Base-by-base conservation (phyloP, 2,113 vertebrate genomes). In the Mystacornis crossleyi region DNA sequence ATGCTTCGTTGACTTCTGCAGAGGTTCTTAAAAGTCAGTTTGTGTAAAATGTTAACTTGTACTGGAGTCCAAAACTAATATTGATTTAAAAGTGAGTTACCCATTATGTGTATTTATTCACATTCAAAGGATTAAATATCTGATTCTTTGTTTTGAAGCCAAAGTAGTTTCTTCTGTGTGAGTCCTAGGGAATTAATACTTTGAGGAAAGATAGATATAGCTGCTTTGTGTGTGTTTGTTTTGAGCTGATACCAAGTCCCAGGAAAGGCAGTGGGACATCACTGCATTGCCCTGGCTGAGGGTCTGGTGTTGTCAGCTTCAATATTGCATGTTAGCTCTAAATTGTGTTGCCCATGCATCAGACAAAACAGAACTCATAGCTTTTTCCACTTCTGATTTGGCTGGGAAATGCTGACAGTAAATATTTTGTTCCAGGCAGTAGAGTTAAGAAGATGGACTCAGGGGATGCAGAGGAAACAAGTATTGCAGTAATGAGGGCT, bases 401-500 rank as follows among this genome's bases (percentile, higher is more conserved):
- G 25, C 60, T 67, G 78, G 60, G 75, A 88, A 88, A 36, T 58
- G n/a, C 90, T 94, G 92, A 82, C 8, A 60, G 87, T 51, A 94
- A 91, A 62, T 96, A 67, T 40, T 90, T 90, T 83, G 47, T 96
- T 93, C 33, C 51, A 88, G 51, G 69, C 85, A 51, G 23, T 66
- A 74, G 73, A 51, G 38, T 74, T 90, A 33, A 86, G 81, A 79
- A 66, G 67, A 66, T 81, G 7, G 19, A 66, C 81, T 81, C 60
- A 18, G 60, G 69, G 45, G 75, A 64, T 66, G 77, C 64, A 26
- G 17, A 61, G 58, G 69, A 73, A 86, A 64, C 34, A 53, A 94
- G 60, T 53, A 86, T 84, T 88, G 67, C 64, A 57, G 65, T 93
- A 94, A 89, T 60, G 51, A 96, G 72, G n/a, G 36, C 72, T 93